These are phyloP conservation scores for Eumacrocentrus americanus DNA, from an alignment of 2,888 invertebrate genomes.

Conservation along the genomic window DNA sequence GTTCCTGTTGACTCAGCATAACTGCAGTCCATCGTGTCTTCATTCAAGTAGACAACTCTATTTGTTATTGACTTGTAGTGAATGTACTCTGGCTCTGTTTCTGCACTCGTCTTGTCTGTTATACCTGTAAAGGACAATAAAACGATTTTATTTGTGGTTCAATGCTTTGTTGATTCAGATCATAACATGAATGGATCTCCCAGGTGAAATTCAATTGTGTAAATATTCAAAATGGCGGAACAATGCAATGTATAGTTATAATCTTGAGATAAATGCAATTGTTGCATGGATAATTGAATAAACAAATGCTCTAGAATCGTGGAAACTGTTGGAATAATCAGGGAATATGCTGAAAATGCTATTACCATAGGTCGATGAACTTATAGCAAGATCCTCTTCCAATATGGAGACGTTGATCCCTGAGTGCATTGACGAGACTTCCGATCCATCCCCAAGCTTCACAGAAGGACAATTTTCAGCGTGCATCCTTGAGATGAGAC, in stretches of 20 bases:
- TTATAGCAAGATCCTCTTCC: conserved; percentile 41
- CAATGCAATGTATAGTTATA: neutral
- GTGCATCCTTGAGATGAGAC: conserved; percentile 31
- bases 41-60: conserved; percentile 39
- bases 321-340: no score
- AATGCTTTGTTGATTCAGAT: no score
- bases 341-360: no score
- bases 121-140: conserved; percentile 30
- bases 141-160: neutral
- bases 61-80: conserved; percentile 22
- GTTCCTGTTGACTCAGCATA: conserved; percentile 35
- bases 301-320: no score
- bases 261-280: neutral
- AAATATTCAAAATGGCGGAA: conserved; percentile 2
- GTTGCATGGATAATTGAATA: neutral
- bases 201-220: neutral
- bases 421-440: conserved; percentile 29
- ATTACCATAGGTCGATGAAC: conserved; percentile 41
- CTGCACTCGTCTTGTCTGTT: conserved; percentile 36
- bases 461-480: conserved; percentile 31
- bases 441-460: conserved; percentile 30
- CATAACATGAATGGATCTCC: neutral
- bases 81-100: conserved; percentile 9
- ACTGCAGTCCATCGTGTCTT: conserved; percentile 42
- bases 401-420: conserved; percentile 36